A percentile compares a stretch with the other conserved stretches of the same genome.
Conservation (phyloP, 2,888 invertebrate genomes). For the Drosophila tripunctata region DNA sequence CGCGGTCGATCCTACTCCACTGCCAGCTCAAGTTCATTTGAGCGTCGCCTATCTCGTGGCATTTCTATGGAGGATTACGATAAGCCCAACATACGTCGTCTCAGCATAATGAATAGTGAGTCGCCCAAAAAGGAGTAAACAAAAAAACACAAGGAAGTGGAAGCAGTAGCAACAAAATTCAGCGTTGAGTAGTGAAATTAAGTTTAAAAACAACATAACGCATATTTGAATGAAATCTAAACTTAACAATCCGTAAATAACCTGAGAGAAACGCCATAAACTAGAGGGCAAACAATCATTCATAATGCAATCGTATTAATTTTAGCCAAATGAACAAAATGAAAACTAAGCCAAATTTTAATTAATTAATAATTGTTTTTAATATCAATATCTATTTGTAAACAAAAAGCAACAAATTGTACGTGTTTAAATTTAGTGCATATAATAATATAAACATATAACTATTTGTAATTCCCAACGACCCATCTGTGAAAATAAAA, state of each 20-base stretch:
- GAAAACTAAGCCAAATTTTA: slow-evolving; percentile 54
- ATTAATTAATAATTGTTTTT: slow-evolving; percentile 40
- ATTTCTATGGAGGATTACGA: slow-evolving; percentile 94
- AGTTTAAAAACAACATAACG: slow-evolving; percentile 37
- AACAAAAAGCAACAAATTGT: slow-evolving; percentile 10
- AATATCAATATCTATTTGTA: slow-evolving; percentile 21
- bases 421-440: slow-evolving; percentile 42
- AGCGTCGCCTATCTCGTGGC: slow-evolving; percentile 86
- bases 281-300: slow-evolving; percentile 60
- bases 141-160: slow-evolving; percentile 10
- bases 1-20: slow-evolving; percentile 87
- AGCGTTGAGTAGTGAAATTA: slow-evolving; percentile 31
- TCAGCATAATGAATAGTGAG: slow-evolving; percentile 87
- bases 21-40: slow-evolving; percentile 86
- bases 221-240: slow-evolving; percentile 60
- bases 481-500: slow-evolving; percentile 66
- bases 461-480: slow-evolving; percentile 50
- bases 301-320: slow-evolving; percentile 48
- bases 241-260: slow-evolving; percentile 41
- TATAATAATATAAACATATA: too few species aligned
- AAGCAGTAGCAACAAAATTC: slow-evolving; percentile 21
- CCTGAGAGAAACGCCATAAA: slow-evolving; percentile 25
- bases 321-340: slow-evolving; percentile 41
- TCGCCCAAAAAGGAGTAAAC: slow-evolving; percentile 87
- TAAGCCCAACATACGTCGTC: slow-evolving; percentile 90